A percentile compares a stretch with the other conserved stretches of the same genome.
phyloP scores from a whole-genome alignment of 2,888 invertebrate species.

The Callyntrura guangdongensis region DNA sequence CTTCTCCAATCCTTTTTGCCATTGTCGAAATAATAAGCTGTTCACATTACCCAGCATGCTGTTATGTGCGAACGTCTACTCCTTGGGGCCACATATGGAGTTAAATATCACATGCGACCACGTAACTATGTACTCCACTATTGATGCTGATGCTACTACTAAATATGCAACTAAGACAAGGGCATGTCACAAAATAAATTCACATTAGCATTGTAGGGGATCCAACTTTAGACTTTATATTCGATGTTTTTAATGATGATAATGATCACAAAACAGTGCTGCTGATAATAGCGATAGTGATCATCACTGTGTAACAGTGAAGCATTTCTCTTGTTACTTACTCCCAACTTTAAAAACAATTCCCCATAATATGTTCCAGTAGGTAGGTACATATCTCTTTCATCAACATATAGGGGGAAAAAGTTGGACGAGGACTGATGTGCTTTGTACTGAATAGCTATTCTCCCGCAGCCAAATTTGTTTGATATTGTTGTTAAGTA shows the following conservation, averaged over 20 bases:
- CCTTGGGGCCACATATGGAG: not conserved
- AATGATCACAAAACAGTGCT: conserved; percentile 18
- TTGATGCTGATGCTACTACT: not conserved
- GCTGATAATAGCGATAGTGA: conserved; percentile 10
- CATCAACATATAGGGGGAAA: not conserved
- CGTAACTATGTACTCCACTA: too few relatives aligned
- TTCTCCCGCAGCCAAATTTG: not conserved
- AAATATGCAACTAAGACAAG: not conserved
- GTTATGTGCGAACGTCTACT: not conserved
- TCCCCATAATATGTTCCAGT: not conserved
- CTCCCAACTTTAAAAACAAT: not conserved
- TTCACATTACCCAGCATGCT: not conserved
- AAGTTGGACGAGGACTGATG: conserved; percentile 13
- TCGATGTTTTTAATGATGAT: not conserved
- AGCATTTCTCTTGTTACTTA: not conserved
- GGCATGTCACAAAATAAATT: not conserved
- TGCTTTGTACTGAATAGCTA: not conserved
- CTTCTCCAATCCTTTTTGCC: conserved; percentile 59
- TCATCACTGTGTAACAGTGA: conserved; percentile 41
- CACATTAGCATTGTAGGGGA: not conserved
- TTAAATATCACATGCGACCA: conserved; percentile 66
- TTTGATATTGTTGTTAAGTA: not conserved
- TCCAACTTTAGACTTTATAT: not conserved
- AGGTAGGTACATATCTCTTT: not conserved
- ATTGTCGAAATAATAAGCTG: too few relatives aligned